Evolutionary conservation across 1,140 invertebrate species (phyloP).

Genomic region (Scaptomyza montana): DNA sequence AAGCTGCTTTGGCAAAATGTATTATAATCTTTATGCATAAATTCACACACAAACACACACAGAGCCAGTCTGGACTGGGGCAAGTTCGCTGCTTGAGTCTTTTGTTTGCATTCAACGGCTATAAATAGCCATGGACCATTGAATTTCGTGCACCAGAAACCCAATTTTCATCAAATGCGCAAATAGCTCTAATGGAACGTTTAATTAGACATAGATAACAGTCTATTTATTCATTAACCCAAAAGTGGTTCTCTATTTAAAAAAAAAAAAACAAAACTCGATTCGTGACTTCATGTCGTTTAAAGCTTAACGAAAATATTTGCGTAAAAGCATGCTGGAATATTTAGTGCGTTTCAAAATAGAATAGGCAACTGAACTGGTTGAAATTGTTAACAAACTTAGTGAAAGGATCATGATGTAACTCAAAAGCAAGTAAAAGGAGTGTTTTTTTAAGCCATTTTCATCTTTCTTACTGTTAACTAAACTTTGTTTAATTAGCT

Average conservation of each 20-base stretch:
- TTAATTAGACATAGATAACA: slow-evolving; percentile 69
- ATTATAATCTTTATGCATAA: slow-evolving; percentile 80
- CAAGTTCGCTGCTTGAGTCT: slow-evolving; percentile 69
- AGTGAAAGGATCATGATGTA: too few species aligned
- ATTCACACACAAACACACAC: slow-evolving; percentile 64
- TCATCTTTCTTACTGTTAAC: too few species aligned
- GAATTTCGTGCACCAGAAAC: slow-evolving; percentile 75
- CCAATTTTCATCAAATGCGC: slow-evolving; percentile 58
- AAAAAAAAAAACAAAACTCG: slow-evolving; percentile 12
- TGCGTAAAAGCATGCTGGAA: slow-evolving; percentile 38
- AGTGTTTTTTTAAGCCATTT: too few species aligned
- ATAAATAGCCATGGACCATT: slow-evolving; percentile 75
- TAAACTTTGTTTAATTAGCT: too few species aligned
- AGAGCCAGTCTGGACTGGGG: slow-evolving; percentile 9
- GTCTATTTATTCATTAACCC: slow-evolving; percentile 50
- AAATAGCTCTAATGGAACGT: slow-evolving; percentile 64
- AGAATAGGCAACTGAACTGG: neutral
- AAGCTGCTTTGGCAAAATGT: slow-evolving; percentile 56
- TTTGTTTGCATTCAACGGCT: slow-evolving; percentile 66
- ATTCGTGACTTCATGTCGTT: slow-evolving; percentile 41
- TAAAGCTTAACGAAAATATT: too few species aligned
- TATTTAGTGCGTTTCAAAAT: slow-evolving; percentile 49
- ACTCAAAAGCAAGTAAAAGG: too few species aligned
- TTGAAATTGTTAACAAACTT: too few species aligned
- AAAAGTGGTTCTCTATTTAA: neutral